Evolutionary conservation across 2,113 vertebrate genomes (phyloP).

Genomic region (Sialia sialis): DNA sequence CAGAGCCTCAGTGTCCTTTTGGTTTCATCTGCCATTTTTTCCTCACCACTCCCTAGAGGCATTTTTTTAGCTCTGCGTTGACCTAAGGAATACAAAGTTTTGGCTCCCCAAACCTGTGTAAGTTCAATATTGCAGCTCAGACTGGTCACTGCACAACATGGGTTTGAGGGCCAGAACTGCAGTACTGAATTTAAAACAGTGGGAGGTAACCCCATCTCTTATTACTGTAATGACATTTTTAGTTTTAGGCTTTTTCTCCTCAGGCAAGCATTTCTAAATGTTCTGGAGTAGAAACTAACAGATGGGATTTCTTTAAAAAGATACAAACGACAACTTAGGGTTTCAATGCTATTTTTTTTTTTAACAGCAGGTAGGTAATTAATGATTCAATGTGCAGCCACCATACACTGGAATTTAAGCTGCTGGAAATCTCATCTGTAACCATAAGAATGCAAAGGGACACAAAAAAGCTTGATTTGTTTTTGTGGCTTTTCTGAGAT

Average conservation of each 20-base stretch:
- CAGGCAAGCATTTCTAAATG: slow-evolving; percentile 39
- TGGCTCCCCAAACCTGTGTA: not conserved
- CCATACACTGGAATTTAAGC: slow-evolving; percentile 51
- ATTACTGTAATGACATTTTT: not conserved
- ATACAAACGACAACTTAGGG: slow-evolving; percentile 26
- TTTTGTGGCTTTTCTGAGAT: slow-evolving; percentile 58
- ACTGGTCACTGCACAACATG: not conserved
- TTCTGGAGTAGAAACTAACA: slow-evolving; percentile 65
- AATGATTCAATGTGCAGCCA: slow-evolving; percentile 66
- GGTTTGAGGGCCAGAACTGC: not conserved
- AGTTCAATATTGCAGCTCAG: not conserved
- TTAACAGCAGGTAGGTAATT: slow-evolving; percentile 62
- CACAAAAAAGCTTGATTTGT: slow-evolving; percentile 66
- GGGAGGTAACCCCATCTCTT: not conserved
- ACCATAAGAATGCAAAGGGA: slow-evolving; percentile 64
- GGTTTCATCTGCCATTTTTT: not conserved
- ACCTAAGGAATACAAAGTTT: not conserved
- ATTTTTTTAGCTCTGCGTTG: not conserved
- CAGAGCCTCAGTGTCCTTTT: not conserved
- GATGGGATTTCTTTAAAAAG: slow-evolving; percentile 70
- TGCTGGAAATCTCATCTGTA: slow-evolving; percentile 72
- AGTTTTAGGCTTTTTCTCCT: slow-evolving; percentile 40
- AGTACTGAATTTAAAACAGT: slow-evolving; percentile 37
- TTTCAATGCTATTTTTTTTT: not conserved
- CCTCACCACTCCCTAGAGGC: not conserved